Evolutionary conservation across 2,888 invertebrate species (phyloP).

Genomic region (Hipparchia sbordonii): DNA sequence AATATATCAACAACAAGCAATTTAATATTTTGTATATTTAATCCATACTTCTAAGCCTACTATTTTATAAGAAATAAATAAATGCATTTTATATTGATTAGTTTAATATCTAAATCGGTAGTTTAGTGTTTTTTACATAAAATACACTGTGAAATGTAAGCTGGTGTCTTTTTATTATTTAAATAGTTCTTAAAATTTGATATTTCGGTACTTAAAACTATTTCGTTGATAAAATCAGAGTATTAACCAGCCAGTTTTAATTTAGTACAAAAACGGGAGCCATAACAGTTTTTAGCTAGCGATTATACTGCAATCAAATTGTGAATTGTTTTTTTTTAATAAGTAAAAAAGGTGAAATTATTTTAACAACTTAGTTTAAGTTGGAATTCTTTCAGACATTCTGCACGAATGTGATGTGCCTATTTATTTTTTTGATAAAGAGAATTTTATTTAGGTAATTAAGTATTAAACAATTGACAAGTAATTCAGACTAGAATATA

Average conservation of each 20-base stretch:
- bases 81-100: constrained; percentile 47
- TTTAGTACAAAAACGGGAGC: constrained; percentile 75
- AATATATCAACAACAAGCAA: constrained; percentile 41
- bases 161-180: constrained; percentile 30
- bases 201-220: constrained; percentile 38
- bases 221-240: constrained; percentile 12
- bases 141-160: constrained; percentile 13
- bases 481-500: constrained; percentile 33
- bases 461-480: constrained; percentile 48
- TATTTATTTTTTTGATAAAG: constrained; percentile 76
- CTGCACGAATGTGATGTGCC: constrained; percentile 74
- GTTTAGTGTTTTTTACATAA: constrained; percentile 28
- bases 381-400: constrained; percentile 61
- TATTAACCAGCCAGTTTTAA: constrained; percentile 36
- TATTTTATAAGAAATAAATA: constrained; percentile 43
- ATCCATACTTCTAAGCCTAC: constrained; percentile 42
- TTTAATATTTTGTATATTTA: constrained; percentile 48
- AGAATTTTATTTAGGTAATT: constrained; percentile 66
- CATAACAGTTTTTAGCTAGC: constrained; percentile 61
- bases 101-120: constrained; percentile 44
- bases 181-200: constrained; percentile 14
- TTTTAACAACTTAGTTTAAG: constrained; percentile 60
- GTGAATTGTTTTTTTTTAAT: constrained; percentile 63
- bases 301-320: constrained; percentile 70
- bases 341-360: constrained; percentile 58